phyloP scores from a whole-genome alignment of 2,113 vertebrate species.

The Xiphias gladius region DNA sequence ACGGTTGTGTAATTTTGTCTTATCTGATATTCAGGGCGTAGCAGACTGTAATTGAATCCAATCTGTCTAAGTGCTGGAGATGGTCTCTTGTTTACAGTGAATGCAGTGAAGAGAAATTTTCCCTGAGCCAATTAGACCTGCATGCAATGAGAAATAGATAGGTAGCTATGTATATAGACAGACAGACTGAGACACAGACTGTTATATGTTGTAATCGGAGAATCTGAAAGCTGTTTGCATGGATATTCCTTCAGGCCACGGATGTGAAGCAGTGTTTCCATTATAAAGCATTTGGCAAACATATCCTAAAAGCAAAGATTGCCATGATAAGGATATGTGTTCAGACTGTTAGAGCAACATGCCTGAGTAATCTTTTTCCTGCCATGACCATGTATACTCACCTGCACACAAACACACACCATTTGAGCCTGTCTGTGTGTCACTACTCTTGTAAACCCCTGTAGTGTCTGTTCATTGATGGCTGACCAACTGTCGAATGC shows the following conservation, averaged over 20 bases:
- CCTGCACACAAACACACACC: conserved; percentile 9
- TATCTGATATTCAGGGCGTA: conserved; percentile 73
- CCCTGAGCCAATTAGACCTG: conserved; percentile 41
- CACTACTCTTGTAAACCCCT: conserved; percentile 45
- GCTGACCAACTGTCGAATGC: conserved; percentile 58
- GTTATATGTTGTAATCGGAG: conserved; percentile 3
- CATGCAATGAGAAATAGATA: conserved; percentile 30
- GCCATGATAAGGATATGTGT: conserved; percentile 43
- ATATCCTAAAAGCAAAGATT: conserved; percentile 8
- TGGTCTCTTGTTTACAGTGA: conserved; percentile 68
- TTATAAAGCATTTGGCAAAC: conserved; percentile 2
- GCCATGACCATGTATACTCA: conserved; percentile 34
- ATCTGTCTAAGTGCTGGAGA: conserved; percentile 68
- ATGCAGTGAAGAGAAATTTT: conserved; percentile 42
- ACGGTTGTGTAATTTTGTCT: conserved; percentile 71
- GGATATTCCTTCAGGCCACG: conserved; percentile 2
- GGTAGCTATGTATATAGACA: conserved; percentile 12
- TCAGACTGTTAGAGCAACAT: conserved; percentile 37
- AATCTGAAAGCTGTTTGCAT: conserved; percentile 37
- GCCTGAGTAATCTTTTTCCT: conserved; percentile 55
- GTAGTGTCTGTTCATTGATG: conserved; percentile 58
- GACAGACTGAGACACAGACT: not conserved
- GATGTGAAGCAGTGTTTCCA: conserved; percentile 8
- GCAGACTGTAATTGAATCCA: conserved; percentile 73
- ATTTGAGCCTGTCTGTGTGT: conserved; percentile 36